Evolutionary conservation across 2,888 invertebrate genomes (phyloP).

Genomic region (Aphidius colemani): DNA sequence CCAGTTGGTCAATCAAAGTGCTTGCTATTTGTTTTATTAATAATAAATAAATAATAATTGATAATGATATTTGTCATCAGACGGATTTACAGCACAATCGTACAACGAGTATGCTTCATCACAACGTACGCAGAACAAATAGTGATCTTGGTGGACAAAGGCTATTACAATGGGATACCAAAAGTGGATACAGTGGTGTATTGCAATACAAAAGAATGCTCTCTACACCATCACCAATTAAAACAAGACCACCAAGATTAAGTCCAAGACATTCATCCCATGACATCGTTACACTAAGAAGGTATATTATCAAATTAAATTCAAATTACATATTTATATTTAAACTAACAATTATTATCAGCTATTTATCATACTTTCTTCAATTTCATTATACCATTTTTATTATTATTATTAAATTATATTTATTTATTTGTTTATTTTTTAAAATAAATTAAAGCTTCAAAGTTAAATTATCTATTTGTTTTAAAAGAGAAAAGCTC

Average conservation of each 20-base stretch:
- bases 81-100: conserved; percentile 64
- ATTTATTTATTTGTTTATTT: not conserved
- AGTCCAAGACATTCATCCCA: conserved; percentile 61
- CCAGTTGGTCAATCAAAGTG: conserved; percentile 2
- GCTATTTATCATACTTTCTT: conserved; percentile 22
- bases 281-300: conserved; percentile 56
- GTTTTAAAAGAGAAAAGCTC: not conserved
- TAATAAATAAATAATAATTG: conserved; percentile 1
- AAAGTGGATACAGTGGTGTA: conserved; percentile 51
- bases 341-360: conserved; percentile 13
- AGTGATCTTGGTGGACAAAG: conserved; percentile 66
- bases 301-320: conserved; percentile 36
- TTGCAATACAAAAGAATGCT: conserved; percentile 62
- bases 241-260: conserved; percentile 59
- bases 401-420: not conserved
- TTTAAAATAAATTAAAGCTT: not conserved
- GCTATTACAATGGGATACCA: conserved; percentile 63
- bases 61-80: conserved; percentile 48
- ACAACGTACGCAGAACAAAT: conserved; percentile 64
- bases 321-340: conserved; percentile 3
- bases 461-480: too few species aligned
- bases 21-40: not conserved
- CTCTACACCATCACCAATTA: conserved; percentile 62
- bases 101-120: conserved; percentile 48
- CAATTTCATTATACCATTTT: conserved; percentile 1